Base-by-base conservation (phyloP, 2,888 invertebrate genomes). In the Adineta ricciae region DNA sequence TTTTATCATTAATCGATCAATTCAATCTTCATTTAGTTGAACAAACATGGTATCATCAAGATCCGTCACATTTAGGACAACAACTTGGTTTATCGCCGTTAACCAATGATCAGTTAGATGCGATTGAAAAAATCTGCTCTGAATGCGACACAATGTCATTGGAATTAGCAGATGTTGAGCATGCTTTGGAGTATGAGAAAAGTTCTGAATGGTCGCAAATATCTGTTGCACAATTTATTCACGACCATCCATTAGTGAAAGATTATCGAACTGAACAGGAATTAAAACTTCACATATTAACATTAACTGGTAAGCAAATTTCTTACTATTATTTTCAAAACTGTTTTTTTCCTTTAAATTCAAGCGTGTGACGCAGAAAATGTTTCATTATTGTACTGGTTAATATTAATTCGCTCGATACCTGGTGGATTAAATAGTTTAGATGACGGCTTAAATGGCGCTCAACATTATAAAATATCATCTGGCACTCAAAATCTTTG, bases 1-100 rank as follows among this genome's bases (percentile, higher is more conserved):
- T 91, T 16, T 87, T 90, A 56, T 87, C 89, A 27, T 86, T 91
- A 73, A 87, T 89, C 54, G 87, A 89, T 83, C 90, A 91, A 86
- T 88, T 91, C 46, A 89, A 88, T 0, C 87, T 91, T 11, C 87
- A 89, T 3, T 52, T 52, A 52, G 24, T 52, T 19, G 52, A 52
- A 52, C 52, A 52, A 52, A 52, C 52, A 52, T 52, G 52, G 52
- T 21, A 52, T 52, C 21, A 52, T 52, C 21, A 19, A 5, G 21
- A 52, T 21, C 52, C 52, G 5, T 32, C 16, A 27, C 16, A 16
- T 32, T 32, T 64, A 64, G 64, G 64, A 14, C 32, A 64, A 64
- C 2, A 11, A 4, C 27, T 64, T 32, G 64, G 64, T 64, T 64
- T 64, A 16, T 27, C 14, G 32, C 64, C 64, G 11, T 32, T 64